These are phyloP conservation scores for Ips nitidus DNA, from an alignment of 1,140 invertebrate genomes.

Conservation along the genomic window DNA sequence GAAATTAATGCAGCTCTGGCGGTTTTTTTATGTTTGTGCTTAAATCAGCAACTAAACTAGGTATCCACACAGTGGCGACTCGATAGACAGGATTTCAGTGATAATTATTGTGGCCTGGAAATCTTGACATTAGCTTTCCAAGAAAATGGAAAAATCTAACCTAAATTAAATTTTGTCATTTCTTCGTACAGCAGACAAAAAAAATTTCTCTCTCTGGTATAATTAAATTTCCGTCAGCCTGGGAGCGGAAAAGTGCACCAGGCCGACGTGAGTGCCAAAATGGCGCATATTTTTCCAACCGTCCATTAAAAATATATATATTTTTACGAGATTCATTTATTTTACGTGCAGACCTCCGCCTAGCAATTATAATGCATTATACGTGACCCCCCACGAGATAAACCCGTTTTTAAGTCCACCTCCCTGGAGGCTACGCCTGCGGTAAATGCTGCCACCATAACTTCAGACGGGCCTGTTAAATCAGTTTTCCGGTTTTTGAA, in stretches of 20 bases:
- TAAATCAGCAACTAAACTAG: no score
- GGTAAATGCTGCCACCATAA: background rate
- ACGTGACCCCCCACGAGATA: no score
- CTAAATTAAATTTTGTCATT: constrained; percentile 20
- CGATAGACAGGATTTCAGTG: no score
- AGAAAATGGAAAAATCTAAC: background rate
- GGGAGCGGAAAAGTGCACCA: constrained; percentile 17
- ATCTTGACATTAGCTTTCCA: background rate
- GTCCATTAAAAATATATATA: constrained; percentile 31
- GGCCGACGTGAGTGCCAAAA: constrained; percentile 26
- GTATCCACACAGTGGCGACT: no score
- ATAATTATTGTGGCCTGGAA: background rate
- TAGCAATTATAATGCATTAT: no score
- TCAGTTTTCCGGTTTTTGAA: background rate
- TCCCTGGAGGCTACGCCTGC: background rate
- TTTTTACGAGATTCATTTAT: constrained; percentile 29
- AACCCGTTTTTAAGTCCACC: background rate
- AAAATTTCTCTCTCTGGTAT: constrained; percentile 24
- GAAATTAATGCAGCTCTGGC: no score
- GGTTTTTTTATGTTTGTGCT: no score
- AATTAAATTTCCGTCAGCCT: constrained; percentile 30
- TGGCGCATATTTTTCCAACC: constrained; percentile 20
- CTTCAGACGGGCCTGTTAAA: background rate
- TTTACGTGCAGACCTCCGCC: background rate
- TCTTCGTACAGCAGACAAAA: background rate